Base-by-base conservation (phyloP, 1,140 invertebrate species). In the Cydia amplana region DNA sequence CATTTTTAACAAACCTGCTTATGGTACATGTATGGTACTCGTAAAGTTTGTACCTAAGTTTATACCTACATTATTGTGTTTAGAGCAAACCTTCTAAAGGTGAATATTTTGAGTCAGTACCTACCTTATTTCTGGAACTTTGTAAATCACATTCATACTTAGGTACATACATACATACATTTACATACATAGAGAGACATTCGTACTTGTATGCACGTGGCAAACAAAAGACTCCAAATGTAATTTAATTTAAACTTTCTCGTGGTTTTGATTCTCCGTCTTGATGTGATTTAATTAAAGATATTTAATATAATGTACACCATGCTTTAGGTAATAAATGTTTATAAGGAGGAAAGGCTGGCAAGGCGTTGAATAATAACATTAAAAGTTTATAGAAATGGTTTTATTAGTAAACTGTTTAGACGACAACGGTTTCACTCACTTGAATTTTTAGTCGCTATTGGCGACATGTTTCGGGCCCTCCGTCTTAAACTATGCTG, bases 181-280 rank as follows among this genome's bases (percentile, higher is more conserved):
- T 43, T 32, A 10, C 49, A 51, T 4, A 51, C 49, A 36, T 36
- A 36, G 16, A 55, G 5, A 55, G 4, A 55, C 16, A 23, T 23
- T 60, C 20, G 18, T 23, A 60, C 20, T 10, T 10, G 55, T 23
- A 60, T 60, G 55, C 55, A 18, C 20, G 55, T 60, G 16, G 51
- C 20, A 60, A 60, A 60, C 55, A 60, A 60, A 60, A 60, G 55
- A 23, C 20, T 60, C 55, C 18, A 23, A 60, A 60, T 60, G 55
- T 60, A 60, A 60, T 60, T 60, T 60, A 60, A 60, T 60, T 60
- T 12, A 60, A 60, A 60, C 55, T 60, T 60, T 60, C n/a, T 60
- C 7, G 18, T 23, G 55, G 20, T 60, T 23, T 60, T 60, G 55
- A 60, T 60, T 23, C 55, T 23, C 55, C 7, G 55, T 1, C 55